Conservation (phyloP, 2,797 vertebrate genomes). For the Fistularia tabacaria region DNA sequence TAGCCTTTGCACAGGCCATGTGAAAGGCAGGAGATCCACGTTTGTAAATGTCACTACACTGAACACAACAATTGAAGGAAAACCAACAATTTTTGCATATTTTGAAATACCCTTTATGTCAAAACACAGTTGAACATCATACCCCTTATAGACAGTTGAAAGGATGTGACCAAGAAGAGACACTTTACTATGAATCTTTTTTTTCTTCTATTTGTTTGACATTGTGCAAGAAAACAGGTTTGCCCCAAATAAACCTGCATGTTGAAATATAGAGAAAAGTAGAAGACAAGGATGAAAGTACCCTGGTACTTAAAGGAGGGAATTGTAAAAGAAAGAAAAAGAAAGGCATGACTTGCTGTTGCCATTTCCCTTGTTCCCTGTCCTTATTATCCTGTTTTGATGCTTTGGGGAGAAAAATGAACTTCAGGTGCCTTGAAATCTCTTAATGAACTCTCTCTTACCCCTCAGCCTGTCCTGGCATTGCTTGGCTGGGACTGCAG, state of each 20-base stretch:
- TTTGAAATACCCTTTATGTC: background rate
- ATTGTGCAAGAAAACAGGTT: conserved; percentile 29
- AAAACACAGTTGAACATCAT: conserved; percentile 11
- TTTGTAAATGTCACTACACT: background rate
- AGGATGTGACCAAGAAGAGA: conserved; percentile 12
- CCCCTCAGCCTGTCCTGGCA: conserved; percentile 54
- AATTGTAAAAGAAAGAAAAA: conserved; percentile 43
- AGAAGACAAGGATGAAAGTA: conserved; percentile 48
- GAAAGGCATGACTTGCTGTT: conserved; percentile 36
- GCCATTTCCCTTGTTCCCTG: conserved; percentile 29
- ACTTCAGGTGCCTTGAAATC: conserved; percentile 69
- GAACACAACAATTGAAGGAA: background rate
- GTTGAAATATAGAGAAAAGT: conserved; percentile 36
- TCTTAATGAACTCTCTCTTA: conserved; percentile 71
- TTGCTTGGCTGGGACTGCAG: conserved; percentile 37
- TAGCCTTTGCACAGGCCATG: conserved; percentile 48
- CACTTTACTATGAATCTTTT: conserved; percentile 16
- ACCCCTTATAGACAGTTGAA: conserved; percentile 5
- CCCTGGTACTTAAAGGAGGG: conserved; percentile 41
- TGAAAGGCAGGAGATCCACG: conserved; percentile 21
- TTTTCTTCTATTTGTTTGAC: conserved; percentile 18
- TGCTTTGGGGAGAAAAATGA: conserved; percentile 67
- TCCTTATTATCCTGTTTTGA: conserved; percentile 65
- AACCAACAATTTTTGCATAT: background rate
- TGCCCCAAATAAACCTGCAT: conserved; percentile 36